Evolutionary conservation across 2,797 vertebrate genomes (phyloP).

Genomic region (Myripristis jacobus): DNA sequence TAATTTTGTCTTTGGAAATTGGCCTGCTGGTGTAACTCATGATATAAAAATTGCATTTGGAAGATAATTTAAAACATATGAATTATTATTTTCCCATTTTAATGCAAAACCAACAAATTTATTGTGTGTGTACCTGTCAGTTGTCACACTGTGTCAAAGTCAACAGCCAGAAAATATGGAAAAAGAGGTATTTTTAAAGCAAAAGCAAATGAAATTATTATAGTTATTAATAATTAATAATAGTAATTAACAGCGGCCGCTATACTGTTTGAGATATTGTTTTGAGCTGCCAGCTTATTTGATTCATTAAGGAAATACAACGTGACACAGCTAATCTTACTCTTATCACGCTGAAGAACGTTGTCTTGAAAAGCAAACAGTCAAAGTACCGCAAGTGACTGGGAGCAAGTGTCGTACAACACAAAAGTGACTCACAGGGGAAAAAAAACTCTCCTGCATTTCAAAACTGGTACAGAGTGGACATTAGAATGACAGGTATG

Average conservation of each 20-base stretch:
- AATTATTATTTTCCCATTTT: too few relatives aligned
- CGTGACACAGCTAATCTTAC: not conserved
- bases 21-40: not conserved
- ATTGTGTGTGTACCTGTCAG: not conserved
- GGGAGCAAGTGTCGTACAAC: conserved; percentile 1
- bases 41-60: conserved; percentile 7
- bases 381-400: not conserved
- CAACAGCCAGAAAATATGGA: not conserved
- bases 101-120: not conserved
- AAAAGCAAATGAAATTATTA: too few relatives aligned
- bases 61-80: too few relatives aligned
- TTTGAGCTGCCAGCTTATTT: not conserved
- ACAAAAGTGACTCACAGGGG: conserved; percentile 37
- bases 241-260: not conserved
- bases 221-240: not conserved
- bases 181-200: not conserved
- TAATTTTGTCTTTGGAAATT: not conserved
- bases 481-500: conserved; percentile 55
- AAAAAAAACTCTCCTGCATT: conserved; percentile 55
- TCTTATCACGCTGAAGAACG: not conserved
- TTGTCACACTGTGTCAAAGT: not conserved
- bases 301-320: conserved; percentile 10
- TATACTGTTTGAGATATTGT: not conserved
- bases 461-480: conserved; percentile 52
- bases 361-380: conserved; percentile 38